phyloP scores from a whole-genome alignment of 1,140 invertebrate genomes.

The Drosophila persimilis region DNA sequence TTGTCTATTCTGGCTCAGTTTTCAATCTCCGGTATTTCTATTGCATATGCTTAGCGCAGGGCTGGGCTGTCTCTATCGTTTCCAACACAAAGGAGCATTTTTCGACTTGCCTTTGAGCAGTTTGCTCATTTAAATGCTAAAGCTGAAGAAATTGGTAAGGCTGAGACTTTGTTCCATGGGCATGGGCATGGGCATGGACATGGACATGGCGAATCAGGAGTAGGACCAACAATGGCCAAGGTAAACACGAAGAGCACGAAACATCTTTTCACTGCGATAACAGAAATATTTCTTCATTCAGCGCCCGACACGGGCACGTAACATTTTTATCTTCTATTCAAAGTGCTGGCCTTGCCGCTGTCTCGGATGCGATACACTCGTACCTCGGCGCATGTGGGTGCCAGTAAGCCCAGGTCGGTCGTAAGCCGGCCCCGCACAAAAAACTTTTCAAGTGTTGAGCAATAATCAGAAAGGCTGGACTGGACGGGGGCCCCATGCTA shows the following conservation, averaged over 20 bases:
- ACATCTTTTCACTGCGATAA: slow-evolving; percentile 78
- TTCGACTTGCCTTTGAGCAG: slow-evolving; percentile 8
- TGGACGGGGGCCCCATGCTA: neutral
- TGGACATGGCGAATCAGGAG: no score
- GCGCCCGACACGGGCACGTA: slow-evolving; percentile 67
- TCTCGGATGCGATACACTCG: neutral
- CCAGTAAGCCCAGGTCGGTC: slow-evolving; percentile 34
- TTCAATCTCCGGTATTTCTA: slow-evolving; percentile 24
- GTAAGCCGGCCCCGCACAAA: slow-evolving; percentile 35
- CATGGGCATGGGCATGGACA: neutral
- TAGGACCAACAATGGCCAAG: slow-evolving; percentile 42
- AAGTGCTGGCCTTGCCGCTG: slow-evolving; percentile 52
- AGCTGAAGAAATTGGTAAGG: slow-evolving; percentile 34
- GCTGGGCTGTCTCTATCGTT: no score
- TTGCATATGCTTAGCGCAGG: slow-evolving; percentile 28
- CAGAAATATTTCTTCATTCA: slow-evolving; percentile 75
- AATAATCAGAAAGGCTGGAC: slow-evolving; percentile 77
- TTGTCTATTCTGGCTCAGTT: slow-evolving; percentile 22
- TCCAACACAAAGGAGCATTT: slow-evolving; percentile 31
- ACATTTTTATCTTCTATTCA: slow-evolving; percentile 80
- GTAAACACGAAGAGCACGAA: slow-evolving; percentile 73
- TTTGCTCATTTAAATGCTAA: slow-evolving; percentile 24
- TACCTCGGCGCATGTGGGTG: slow-evolving; percentile 21
- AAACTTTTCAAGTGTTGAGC: slow-evolving; percentile 78
- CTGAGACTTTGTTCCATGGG: slow-evolving; percentile 24